Conservation (phyloP, 2,888 invertebrate genomes). For the Trachelus iudaicus region DNA sequence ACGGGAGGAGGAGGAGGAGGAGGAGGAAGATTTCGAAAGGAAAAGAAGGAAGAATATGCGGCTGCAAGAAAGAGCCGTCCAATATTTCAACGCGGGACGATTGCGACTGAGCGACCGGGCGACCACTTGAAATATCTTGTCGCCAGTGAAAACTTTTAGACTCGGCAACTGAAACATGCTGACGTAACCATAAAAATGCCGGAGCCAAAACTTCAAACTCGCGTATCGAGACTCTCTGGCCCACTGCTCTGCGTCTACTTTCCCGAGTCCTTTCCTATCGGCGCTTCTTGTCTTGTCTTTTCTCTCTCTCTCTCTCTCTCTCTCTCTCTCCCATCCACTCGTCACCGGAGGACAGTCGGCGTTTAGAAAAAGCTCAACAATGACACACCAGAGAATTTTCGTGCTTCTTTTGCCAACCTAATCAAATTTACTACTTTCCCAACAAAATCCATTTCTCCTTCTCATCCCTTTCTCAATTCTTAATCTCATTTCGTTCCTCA, state of each 20-base stretch:
- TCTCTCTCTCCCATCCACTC: too few species aligned
- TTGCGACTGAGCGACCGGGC: slow-evolving; percentile 43
- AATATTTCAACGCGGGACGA: slow-evolving; percentile 62
- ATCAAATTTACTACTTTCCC: too few species aligned
- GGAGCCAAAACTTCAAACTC: slow-evolving; percentile 18
- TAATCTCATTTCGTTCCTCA: too few species aligned
- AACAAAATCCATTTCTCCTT: too few species aligned
- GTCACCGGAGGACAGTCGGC: too few species aligned
- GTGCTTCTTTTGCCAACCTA: too few species aligned
- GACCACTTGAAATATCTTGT: slow-evolving; percentile 66
- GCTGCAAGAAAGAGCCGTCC: slow-evolving; percentile 62
- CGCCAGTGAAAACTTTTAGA: slow-evolving; percentile 63
- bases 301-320: too few species aligned
- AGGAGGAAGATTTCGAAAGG: neutral
- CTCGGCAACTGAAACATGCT: slow-evolving; percentile 64
- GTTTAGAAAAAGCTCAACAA: too few species aligned
- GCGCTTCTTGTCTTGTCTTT: too few species aligned
- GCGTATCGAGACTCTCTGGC: neutral
- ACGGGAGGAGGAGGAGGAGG: slow-evolving; percentile 4
- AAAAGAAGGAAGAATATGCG: slow-evolving; percentile 55
- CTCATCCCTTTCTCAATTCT: too few species aligned
- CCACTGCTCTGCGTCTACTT: neutral
- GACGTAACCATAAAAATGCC: slow-evolving; percentile 64
- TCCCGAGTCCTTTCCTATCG: too few species aligned
- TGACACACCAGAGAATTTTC: too few species aligned